These are phyloP conservation scores for Arothron firmamentum DNA, from an alignment of 2,113 vertebrate genomes.

Conservation along the genomic window DNA sequence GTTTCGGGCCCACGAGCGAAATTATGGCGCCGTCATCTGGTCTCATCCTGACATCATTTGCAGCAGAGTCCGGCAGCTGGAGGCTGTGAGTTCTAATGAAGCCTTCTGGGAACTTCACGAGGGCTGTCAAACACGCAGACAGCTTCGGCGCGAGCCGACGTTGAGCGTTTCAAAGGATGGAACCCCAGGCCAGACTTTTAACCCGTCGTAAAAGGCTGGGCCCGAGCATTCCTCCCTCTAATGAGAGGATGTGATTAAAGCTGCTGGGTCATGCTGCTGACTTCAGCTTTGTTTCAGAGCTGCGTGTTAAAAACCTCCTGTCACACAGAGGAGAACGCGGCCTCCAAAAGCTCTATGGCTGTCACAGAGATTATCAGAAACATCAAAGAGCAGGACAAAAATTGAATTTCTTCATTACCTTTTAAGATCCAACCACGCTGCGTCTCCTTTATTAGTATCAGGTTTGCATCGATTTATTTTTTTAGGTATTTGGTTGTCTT, in stretches of 20 bases:
- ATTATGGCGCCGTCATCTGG: too few relatives aligned
- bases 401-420: too few relatives aligned
- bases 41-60: too few relatives aligned
- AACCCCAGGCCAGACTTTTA: conserved; percentile 49
- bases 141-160: conserved; percentile 30
- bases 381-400: too few relatives aligned
- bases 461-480: too few relatives aligned
- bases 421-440: too few relatives aligned
- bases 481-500: too few relatives aligned
- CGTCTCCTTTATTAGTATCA: too few relatives aligned
- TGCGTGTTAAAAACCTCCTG: neutral
- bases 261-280: conserved; percentile 47
- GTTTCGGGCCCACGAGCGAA: too few relatives aligned
- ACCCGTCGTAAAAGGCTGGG: conserved; percentile 44
- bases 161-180: conserved; percentile 52
- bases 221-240: conserved; percentile 41
- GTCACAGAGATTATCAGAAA: too few relatives aligned
- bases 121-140: conserved; percentile 44
- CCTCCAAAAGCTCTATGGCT: too few relatives aligned
- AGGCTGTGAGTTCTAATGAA: conserved; percentile 58
- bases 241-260: conserved; percentile 61
- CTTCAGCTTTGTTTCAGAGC: conserved; percentile 19
- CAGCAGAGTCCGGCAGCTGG: neutral
- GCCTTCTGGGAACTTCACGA: conserved; percentile 48
- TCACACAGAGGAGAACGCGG: too few relatives aligned